Evolutionary conservation across 2,888 invertebrate species (phyloP), one percentile per base, ranked within the genome.

Genomic region (Apocheima hispidaria): DNA sequence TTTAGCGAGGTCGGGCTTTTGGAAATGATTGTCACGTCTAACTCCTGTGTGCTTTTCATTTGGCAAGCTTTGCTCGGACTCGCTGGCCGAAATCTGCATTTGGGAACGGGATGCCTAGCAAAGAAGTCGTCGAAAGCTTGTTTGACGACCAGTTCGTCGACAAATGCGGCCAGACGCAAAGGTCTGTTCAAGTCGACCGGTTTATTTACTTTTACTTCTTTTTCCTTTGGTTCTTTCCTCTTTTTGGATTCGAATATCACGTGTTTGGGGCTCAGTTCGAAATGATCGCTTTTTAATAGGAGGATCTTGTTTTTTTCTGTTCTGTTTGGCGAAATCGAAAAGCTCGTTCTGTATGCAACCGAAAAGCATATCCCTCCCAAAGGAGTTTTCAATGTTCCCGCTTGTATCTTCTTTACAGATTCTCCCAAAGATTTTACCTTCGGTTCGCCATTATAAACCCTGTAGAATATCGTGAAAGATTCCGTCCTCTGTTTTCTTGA

Each of bases 241-340:
- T 95, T 96, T 65, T 90, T 91, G 0, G 89, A 87, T 65, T 91
- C 89, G 46, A 88, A 95, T 65, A 95, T 94, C 18, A 93, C 87
- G 73, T 95, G 94, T 74, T 95, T 94, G 0, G 96, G 95, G 79
- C 96, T 96, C 68, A 95, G 83, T 83, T 97, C 96, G 83, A 98
- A 98, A 86, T 98, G 98, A 84, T 98, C 98, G 78, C 98, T 98
- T 83, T 98, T 98, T n/a, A 98, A 90, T 93, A 98, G 95, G 35
- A 97, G 95, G 0, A 95, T 93, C 66, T 88, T 86, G 69, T 96
- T 96, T 60, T 95, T 95, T 41, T 95, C 95, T 2, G 94, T 94
- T 65, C 95, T 95, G 60, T 97, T 96, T 2, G 98, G 98, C 2
- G 98, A 96, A 78, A 98, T 97, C 2, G 98, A 96, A 94, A 99